Base-by-base conservation (phyloP, 2,888 invertebrate species). In the Formica aserva region DNA sequence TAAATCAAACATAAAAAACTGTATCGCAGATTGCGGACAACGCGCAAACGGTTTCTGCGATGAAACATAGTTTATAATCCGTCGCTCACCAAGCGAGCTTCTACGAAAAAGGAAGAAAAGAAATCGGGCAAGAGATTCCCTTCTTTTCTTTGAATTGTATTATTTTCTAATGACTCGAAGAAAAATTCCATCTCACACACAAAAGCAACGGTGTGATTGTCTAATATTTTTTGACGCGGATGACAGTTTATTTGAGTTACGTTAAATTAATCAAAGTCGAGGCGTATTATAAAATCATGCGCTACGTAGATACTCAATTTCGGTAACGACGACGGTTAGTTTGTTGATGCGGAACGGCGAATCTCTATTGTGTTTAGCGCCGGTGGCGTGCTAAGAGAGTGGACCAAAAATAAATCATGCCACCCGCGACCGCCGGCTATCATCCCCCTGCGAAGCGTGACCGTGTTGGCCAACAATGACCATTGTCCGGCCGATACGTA, bases 401-500 rank as follows among this genome's bases (percentile, higher is more conserved):
- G 83, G 65, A 84, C 83, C 86, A 86, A 89, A 88, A 89, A 89
- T 91, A 91, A 91, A 90, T 90, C 90, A 89, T 88, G 85, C 65
- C 77, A 32, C 38, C 52, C 65, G 75, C 65, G 35, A 78, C 48
- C 48, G 80, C 62, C 81, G 84, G 85, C 84, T 83, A 86, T 90
- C 91, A 93, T 93, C 92, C 92, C 92, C 88, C 91, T 87, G 83
- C 91, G 90, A 91, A 90, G 93, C 93, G 93, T 93, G 92, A 93
- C 93, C 92, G 92, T 94, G 94, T 94, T 91, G 93, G 92, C 91
- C 94, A 94, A 94, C 94, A 94, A 94, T 94, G 92, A 92, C 91
- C 91, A 92, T 93, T 93, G 92, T 92, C 89, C 91, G 84, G 87
- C 89, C 90, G 90, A 90, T 90, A 88, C 82, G 87, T 88, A 91